Evolutionary conservation across 92 coral and sea anemone genomes (phyloP).

Genomic region (Actinostola sp.): DNA sequence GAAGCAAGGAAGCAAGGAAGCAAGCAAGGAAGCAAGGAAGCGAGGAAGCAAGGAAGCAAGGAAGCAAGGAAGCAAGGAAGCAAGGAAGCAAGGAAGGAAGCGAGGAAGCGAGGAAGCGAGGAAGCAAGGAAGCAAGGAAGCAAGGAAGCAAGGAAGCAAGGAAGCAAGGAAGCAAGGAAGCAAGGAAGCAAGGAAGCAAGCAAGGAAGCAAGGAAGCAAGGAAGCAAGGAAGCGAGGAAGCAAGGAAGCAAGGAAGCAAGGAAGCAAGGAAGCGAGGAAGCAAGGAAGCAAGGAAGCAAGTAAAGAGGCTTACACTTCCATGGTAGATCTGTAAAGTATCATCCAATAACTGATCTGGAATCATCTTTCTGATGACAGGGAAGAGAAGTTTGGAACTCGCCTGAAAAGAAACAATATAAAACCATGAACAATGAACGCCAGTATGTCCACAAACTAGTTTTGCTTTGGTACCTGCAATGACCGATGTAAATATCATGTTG

Average conservation of each 20-base stretch:
- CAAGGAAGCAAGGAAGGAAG: too few species aligned
- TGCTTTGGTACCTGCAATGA: background rate
- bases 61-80: too few species aligned
- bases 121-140: constrained; percentile 1
- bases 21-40: too few species aligned
- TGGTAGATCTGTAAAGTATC: constrained; percentile 44
- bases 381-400: constrained; percentile 3
- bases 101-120: too few species aligned
- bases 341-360: constrained; percentile 28
- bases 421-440: background rate
- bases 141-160: background rate
- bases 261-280: background rate
- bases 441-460: background rate
- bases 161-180: background rate
- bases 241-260: background rate
- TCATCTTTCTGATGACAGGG: constrained; percentile 27
- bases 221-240: too few species aligned
- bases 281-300: background rate
- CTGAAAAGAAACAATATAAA: background rate
- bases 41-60: too few species aligned
- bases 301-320: constrained; percentile 44
- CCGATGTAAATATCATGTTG: too few species aligned
- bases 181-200: background rate
- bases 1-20: too few species aligned
- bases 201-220: background rate